A percentile compares a stretch with the other conserved stretches of the same genome.
Evolutionary conservation across 2,888 invertebrate genomes (phyloP).

Genomic region (Drymonia ruficornis): DNA sequence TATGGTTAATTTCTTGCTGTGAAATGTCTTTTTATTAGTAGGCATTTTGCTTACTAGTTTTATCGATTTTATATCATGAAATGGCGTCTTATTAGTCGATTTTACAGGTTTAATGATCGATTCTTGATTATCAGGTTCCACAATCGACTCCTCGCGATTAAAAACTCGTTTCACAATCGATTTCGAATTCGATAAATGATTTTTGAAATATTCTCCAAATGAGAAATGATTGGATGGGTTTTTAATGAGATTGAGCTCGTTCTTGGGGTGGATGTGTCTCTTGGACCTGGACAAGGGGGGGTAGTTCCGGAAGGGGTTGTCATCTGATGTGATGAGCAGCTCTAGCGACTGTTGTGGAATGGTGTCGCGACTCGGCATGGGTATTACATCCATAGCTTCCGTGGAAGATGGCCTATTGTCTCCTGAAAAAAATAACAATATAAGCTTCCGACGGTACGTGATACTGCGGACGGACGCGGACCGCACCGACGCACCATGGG

Average conservation of each 20-base stretch:
- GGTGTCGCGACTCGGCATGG: slow-evolving; percentile 19
- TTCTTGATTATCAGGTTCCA: neutral
- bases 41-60: no score
- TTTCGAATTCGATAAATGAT: slow-evolving; percentile 12
- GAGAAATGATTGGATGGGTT: neutral
- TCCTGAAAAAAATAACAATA: slow-evolving; percentile 17
- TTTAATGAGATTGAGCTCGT: neutral
- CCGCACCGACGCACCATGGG: no score
- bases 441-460: no score
- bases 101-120: neutral
- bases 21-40: no score
- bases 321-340: slow-evolving; percentile 39
- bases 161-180: neutral
- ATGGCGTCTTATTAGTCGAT: neutral
- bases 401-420: slow-evolving; percentile 16
- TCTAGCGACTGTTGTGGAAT: slow-evolving; percentile 32
- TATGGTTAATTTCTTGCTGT: no score
- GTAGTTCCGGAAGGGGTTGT: slow-evolving; percentile 18
- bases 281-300: slow-evolving; percentile 24
- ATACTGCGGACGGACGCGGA: no score
- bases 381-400: slow-evolving; percentile 19
- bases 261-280: slow-evolving; percentile 2
- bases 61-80: neutral
- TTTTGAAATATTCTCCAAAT: neutral
- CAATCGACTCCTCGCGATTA: neutral